A percentile compares a stretch with the other conserved stretches of the same genome.
phyloP scores from a whole-genome alignment of 2,113 vertebrate genomes.

The Mohoua ochrocephala region DNA sequence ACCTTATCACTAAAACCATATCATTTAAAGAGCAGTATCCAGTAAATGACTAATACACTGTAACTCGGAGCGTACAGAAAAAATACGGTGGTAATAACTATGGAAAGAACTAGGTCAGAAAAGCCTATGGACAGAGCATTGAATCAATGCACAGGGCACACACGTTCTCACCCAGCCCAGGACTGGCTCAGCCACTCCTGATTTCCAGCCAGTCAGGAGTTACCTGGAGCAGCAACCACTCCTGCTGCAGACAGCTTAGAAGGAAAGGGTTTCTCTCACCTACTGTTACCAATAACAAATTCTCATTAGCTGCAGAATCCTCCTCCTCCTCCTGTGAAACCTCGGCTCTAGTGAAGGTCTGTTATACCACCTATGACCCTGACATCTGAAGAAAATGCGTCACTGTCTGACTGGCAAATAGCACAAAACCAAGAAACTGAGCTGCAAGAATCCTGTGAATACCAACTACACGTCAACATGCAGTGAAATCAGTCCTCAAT shows the following conservation, averaged over 20 bases:
- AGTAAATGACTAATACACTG: background rate
- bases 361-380: background rate
- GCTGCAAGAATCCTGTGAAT: background rate
- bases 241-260: background rate
- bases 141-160: background rate
- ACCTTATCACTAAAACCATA: background rate
- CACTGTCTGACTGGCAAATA: background rate
- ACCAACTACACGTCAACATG: background rate
- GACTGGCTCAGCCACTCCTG: background rate
- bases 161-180: background rate
- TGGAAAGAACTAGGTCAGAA: background rate
- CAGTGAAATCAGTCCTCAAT: background rate
- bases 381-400: background rate
- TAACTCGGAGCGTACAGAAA: background rate
- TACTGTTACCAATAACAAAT: background rate
- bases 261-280: background rate
- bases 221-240: background rate
- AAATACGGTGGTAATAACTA: background rate
- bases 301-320: background rate
- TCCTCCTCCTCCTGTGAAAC: background rate
- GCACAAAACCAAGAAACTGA: background rate
- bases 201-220: accelerated
- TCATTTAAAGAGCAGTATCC: background rate
- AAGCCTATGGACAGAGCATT: background rate
- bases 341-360: background rate